Percentiles rank a stretch among this genome's conserved stretches.
phyloP scores from a whole-genome alignment of 2,888 invertebrate genomes.

The Andrena chrysosceles region DNA sequence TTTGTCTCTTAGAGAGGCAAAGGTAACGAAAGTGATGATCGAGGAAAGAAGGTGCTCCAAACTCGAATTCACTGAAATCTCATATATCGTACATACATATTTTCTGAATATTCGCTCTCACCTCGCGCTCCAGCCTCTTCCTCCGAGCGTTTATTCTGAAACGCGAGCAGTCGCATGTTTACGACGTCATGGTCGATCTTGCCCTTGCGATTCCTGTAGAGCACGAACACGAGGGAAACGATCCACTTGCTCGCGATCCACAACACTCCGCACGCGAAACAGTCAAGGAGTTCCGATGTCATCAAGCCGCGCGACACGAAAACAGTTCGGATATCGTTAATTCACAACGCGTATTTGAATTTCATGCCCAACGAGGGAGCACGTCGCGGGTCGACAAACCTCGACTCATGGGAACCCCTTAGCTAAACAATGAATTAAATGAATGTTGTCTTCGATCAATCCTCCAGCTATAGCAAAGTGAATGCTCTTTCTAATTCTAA shows the following conservation, averaged over 20 bases:
- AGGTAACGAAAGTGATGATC: no score
- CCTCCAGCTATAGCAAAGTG: neutral
- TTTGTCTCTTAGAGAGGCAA: no score
- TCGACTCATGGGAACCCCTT: neutral
- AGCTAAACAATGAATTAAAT: no score
- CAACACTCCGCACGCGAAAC: constrained; percentile 40
- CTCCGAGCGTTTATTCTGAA: neutral
- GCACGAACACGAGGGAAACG: constrained; percentile 10
- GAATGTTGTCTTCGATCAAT: neutral
- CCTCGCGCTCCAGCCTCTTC: constrained; percentile 19
- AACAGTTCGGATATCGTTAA: constrained; percentile 21
- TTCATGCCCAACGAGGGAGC: neutral
- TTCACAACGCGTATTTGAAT: constrained; percentile 2
- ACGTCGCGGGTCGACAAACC: neutral
- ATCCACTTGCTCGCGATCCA: constrained; percentile 49
- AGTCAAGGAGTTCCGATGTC: constrained; percentile 41
- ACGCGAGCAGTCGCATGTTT: constrained; percentile 44
- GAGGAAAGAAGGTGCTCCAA: no score
- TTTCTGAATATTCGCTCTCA: constrained; percentile 21
- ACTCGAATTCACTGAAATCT: no score
- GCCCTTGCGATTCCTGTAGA: neutral
- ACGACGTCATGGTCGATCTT: constrained; percentile 11
- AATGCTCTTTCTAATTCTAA: neutral
- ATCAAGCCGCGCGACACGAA: constrained; percentile 23
- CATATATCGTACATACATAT: neutral